Conservation (phyloP, 2,113 vertebrate genomes). For the Odocoileus hemionus region DNA sequence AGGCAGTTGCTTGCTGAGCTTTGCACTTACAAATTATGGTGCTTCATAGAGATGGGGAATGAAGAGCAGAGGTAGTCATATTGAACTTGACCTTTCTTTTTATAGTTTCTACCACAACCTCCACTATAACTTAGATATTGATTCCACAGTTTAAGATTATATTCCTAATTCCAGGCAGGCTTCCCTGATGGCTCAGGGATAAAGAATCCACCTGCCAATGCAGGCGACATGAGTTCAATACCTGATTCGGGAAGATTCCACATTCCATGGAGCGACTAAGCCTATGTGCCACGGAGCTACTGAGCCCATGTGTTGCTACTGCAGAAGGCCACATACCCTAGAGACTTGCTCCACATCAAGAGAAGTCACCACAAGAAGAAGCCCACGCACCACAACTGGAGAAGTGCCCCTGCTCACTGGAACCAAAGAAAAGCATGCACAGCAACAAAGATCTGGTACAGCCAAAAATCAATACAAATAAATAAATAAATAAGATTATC, state of each 20-base stretch:
- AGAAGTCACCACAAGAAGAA: neutral
- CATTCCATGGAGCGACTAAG: neutral
- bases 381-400: neutral
- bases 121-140: neutral
- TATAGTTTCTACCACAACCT: neutral
- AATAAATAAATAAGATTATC: neutral
- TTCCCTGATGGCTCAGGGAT: neutral
- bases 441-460: neutral
- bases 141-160: neutral
- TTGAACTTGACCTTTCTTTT: neutral
- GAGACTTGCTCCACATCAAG: neutral
- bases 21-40: neutral
- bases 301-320: neutral
- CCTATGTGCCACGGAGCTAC: fast-evolving
- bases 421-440: neutral
- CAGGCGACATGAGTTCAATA: neutral
- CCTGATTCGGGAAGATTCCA: neutral
- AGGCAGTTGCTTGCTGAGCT: neutral
- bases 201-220: neutral
- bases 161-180: neutral
- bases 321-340: fast-evolving
- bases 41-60: neutral
- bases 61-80: neutral
- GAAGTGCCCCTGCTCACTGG: neutral
- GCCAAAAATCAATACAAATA: neutral